Conservation (phyloP, 2,888 invertebrate species). For the Xestia ashworthii region DNA sequence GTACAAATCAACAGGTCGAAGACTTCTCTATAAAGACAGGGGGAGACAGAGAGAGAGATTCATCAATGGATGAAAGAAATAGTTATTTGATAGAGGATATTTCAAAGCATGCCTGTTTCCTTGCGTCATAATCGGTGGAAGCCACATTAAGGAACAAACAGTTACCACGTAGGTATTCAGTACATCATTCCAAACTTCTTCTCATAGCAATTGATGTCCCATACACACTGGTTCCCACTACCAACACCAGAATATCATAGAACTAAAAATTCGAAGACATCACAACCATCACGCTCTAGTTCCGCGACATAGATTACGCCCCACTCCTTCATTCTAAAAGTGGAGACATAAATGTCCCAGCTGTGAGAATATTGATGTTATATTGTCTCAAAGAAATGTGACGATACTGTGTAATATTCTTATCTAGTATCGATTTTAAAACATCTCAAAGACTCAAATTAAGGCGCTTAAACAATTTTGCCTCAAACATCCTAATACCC, state of each 20-base stretch:
- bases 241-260: not conserved
- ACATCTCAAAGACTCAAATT: not conserved
- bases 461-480: conserved; percentile 8
- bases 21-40: not conserved
- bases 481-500: not conserved
- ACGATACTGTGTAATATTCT: too few species aligned
- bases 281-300: not conserved
- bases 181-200: not conserved
- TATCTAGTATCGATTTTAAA: not conserved
- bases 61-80: not conserved
- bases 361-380: not conserved
- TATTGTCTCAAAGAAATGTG: not conserved
- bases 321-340: not conserved
- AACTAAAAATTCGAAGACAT: not conserved
- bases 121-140: not conserved
- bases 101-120: not conserved
- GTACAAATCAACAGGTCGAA: not conserved
- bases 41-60: too few species aligned
- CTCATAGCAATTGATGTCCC: not conserved
- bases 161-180: not conserved
- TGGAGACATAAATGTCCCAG: not conserved
- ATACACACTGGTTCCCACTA: not conserved
- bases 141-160: not conserved
- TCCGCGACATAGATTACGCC: not conserved
- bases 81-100: not conserved